Evolutionary conservation across 2,888 invertebrate species (phyloP).

Genomic region (Aspidapion aeneum): DNA sequence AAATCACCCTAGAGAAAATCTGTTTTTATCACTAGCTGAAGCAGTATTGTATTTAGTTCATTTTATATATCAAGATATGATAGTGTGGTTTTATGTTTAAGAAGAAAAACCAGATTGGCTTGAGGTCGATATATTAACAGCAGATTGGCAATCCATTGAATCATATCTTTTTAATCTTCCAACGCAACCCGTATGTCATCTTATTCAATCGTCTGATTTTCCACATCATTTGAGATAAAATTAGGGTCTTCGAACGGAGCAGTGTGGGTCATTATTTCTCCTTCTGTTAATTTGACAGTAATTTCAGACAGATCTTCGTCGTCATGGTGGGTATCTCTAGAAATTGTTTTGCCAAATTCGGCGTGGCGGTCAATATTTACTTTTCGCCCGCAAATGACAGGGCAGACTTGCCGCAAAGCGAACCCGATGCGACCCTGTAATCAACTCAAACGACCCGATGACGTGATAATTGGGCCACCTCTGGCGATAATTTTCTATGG

Average conservation of each 20-base stretch:
- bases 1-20: too few species aligned
- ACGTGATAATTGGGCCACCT: slow-evolving; percentile 4
- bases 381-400: background rate
- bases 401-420: background rate
- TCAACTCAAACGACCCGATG: slow-evolving; percentile 1
- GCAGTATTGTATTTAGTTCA: too few species aligned
- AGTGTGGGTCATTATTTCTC: background rate
- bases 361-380: slow-evolving; percentile 4
- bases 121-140: too few species aligned
- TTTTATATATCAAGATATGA: too few species aligned
- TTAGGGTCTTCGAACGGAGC: background rate
- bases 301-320: background rate
- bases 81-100: too few species aligned
- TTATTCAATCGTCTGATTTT: too few species aligned
- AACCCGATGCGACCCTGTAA: background rate
- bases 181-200: too few species aligned
- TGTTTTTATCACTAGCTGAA: too few species aligned
- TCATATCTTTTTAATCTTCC: too few species aligned
- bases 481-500: background rate
- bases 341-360: background rate
- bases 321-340: background rate
- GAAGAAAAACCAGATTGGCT: too few species aligned
- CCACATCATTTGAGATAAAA: background rate
- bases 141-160: too few species aligned
- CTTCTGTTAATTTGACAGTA: background rate